Percentiles rank a stretch among this genome's conserved stretches.
Evolutionary conservation across 2,797 vertebrate species (phyloP).

Genomic region (Capromys pilorides): DNA sequence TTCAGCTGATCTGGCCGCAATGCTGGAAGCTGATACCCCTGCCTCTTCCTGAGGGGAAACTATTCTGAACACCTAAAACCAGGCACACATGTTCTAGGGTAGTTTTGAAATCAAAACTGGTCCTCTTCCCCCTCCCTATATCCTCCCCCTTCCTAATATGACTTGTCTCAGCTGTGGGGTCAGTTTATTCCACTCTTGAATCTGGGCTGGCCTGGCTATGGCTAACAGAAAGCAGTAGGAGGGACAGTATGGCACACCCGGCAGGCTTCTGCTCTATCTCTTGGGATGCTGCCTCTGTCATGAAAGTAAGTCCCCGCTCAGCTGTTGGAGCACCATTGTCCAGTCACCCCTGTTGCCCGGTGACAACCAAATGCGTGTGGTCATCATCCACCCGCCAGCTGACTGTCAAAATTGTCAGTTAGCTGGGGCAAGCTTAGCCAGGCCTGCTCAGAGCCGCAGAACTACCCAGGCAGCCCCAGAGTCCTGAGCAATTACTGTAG

Average conservation of each 20-base stretch:
- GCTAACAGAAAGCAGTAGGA: not conserved
- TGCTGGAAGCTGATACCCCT: not conserved
- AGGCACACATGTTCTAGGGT: not conserved
- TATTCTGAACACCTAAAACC: not conserved
- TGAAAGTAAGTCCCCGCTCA: not conserved
- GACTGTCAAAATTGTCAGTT: not conserved
- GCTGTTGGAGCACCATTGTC: not conserved
- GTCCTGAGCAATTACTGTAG: slow-evolving; percentile 6
- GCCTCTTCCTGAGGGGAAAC: not conserved
- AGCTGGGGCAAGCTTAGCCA: not conserved
- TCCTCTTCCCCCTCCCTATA: not conserved
- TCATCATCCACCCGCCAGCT: not conserved
- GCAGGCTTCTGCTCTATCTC: not conserved
- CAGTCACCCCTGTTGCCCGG: not conserved
- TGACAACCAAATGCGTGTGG: not conserved
- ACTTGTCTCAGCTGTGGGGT: not conserved
- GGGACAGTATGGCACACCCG: not conserved
- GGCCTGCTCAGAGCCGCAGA: not conserved
- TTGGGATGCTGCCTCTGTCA: not conserved
- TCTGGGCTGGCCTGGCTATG: not conserved
- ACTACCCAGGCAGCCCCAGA: not conserved
- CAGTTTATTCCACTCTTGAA: not conserved
- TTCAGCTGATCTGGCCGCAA: not conserved
- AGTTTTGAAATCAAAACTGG: not conserved
- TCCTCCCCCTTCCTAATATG: not conserved